A percentile compares a stretch with the other conserved stretches of the same genome.
Conservation (phyloP, 2,888 invertebrate genomes). For the Mesoligia furuncula region DNA sequence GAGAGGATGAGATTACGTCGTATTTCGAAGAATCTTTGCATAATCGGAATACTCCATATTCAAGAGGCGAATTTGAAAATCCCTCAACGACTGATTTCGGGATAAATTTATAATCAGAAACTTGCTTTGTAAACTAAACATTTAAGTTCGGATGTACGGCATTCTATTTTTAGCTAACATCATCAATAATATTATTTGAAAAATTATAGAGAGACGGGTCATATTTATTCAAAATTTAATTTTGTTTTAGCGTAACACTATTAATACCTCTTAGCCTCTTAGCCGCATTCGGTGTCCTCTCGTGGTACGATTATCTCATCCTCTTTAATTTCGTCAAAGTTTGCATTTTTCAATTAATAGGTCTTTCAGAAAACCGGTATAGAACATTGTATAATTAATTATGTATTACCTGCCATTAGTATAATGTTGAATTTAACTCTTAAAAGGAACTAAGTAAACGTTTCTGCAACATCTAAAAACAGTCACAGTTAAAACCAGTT, state of each 20-base stretch:
- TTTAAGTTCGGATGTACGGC: conserved; percentile 24
- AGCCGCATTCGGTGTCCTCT: background rate
- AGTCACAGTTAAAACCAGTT: conserved; percentile 10
- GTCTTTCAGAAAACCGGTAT: background rate
- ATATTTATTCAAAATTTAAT: background rate
- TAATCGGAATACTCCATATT: conserved; percentile 71
- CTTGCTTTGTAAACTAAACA: conserved; percentile 29
- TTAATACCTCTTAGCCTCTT: no score
- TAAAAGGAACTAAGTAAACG: background rate
- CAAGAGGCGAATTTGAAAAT: conserved; percentile 67
- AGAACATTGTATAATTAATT: background rate
- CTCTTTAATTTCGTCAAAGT: conserved; percentile 1
- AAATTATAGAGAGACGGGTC: background rate
- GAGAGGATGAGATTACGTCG: conserved; percentile 67
- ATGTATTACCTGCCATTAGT: no score
- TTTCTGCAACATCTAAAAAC: conserved; percentile 4
- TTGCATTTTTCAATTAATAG: background rate
- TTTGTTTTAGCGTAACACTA: background rate
- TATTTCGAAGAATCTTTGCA: conserved; percentile 73
- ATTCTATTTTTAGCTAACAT: conserved; percentile 17
- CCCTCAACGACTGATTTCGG: conserved; percentile 48
- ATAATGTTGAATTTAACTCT: background rate
- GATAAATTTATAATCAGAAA: conserved; percentile 40
- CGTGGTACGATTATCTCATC: background rate
- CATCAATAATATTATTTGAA: background rate